Conservation (phyloP, 2,797 vertebrate species). For the Esox masquinongy region DNA sequence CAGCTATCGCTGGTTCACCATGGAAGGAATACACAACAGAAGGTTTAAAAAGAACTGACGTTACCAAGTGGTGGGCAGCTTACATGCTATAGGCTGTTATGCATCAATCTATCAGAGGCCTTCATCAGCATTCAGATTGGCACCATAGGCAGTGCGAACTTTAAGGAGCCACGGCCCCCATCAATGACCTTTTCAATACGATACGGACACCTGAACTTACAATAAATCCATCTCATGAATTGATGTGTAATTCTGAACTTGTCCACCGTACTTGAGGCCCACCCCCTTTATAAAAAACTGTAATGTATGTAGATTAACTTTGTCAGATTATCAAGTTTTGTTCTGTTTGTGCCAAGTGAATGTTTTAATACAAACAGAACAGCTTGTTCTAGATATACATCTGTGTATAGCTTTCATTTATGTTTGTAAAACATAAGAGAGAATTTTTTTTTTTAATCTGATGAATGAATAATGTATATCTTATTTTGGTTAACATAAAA, state of each 20-base stretch:
- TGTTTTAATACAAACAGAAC: background rate
- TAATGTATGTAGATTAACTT: slow-evolving; percentile 68
- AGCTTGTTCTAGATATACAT: background rate
- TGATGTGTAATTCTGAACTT: slow-evolving; percentile 67
- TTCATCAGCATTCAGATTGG: slow-evolving; percentile 76
- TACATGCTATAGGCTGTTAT: slow-evolving; percentile 75
- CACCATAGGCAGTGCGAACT: slow-evolving; percentile 16
- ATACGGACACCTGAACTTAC: slow-evolving; percentile 61
- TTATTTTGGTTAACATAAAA: too few relatives aligned
- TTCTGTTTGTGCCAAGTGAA: background rate
- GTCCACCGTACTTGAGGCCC: slow-evolving; percentile 53
- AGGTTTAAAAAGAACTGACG: slow-evolving; percentile 62
- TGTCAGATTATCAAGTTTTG: slow-evolving; percentile 28
- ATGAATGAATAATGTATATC: background rate
- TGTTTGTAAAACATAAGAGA: background rate
- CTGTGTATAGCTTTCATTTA: background rate
- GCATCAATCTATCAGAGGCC: slow-evolving; percentile 77
- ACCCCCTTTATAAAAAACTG: slow-evolving; percentile 35
- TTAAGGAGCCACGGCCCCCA: slow-evolving; percentile 38
- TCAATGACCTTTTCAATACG: slow-evolving; percentile 69
- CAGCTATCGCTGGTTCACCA: slow-evolving; percentile 28
- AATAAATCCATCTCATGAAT: slow-evolving; percentile 74
- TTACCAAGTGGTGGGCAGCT: slow-evolving; percentile 57
- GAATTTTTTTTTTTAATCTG: background rate
- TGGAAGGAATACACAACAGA: slow-evolving; percentile 32